Base-by-base conservation (phyloP, 2,888 invertebrate genomes). In the Homarus gammarus region DNA sequence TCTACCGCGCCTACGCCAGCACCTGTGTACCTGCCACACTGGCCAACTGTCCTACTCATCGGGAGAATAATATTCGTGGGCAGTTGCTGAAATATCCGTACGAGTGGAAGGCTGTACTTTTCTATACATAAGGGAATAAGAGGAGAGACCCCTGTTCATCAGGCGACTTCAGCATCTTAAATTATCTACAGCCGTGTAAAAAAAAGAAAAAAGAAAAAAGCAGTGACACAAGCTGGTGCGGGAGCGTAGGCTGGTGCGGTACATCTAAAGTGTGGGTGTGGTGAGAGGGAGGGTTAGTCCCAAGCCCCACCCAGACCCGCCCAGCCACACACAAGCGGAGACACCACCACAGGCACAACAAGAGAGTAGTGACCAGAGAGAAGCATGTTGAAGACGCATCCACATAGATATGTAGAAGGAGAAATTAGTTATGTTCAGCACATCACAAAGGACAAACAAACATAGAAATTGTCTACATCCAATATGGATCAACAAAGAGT, bases 191-290 rank as follows among this genome's bases (percentile, higher is more conserved):
- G 22, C 49, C 27, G 70, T 70, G 44, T 83, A 44, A 49, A 79
- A 75, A 44, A 75, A 44, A 44, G 5, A 73, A 78, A 75, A 75
- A 40, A 15, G n/a, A 18, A 15, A 51, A 5, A 83, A 83, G 82
- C 82, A 83, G 82, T 83, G 82, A 83, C 44, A n/a, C 18, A 83
- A 83, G 82, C 68, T 31, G 40, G 82, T 83, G 82, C 82, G 38
- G 27, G 82, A 83, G 82, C 82, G 82, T 83, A 68, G 82, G 82
- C 82, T 18, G 70, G 82, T 83, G 82, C 82, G 44, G 31, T 83
- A 83, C 82, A 83, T n/a, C 22, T 40, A 68, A 12, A 31, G 68
- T 44, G 82, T 70, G 70, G 82, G 15, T 70, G 82, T 40, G 82
- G 10, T 83, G 40, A 27, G 70, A 31, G 44, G 64, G 40, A 27